phyloP scores from a whole-genome alignment of 2,113 vertebrate genomes.

The Ibidorhyncha struthersii region DNA sequence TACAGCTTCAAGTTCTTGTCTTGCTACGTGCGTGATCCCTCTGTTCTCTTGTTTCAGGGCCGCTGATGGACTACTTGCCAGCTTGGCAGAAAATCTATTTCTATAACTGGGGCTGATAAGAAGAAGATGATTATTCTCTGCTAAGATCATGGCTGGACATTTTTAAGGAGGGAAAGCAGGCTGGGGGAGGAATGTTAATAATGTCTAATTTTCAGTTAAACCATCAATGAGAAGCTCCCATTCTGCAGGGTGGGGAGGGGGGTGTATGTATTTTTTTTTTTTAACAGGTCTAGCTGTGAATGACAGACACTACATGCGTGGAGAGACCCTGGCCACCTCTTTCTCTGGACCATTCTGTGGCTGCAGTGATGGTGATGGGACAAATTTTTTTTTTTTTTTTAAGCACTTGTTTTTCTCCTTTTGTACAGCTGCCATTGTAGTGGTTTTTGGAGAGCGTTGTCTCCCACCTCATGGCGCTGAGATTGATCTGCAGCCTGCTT shows the following conservation, averaged over 20 bases:
- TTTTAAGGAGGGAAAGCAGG: neutral
- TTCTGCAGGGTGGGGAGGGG: neutral
- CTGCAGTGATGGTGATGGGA: neutral
- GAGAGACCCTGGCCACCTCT: neutral
- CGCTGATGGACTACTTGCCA: constrained; percentile 95
- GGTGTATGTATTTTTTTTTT: neutral
- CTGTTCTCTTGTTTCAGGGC: constrained; percentile 79
- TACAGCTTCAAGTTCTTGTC: neutral
- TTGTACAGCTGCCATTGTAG: neutral
- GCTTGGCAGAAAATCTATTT: constrained; percentile 99
- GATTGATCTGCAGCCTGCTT: neutral
- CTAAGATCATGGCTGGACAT: neutral
- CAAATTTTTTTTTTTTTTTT: neutral
- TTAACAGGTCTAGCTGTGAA: neutral
- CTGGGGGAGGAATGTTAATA: neutral
- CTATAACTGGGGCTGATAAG: constrained; percentile 94
- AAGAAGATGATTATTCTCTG: neutral
- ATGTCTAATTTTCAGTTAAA: constrained; percentile 20
- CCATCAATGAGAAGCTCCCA: neutral
- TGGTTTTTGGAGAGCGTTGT: neutral
- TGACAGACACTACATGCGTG: neutral
- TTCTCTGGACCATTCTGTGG: neutral
- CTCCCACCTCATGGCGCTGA: neutral
- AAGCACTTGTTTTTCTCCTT: constrained; percentile 31
- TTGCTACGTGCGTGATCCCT: neutral